phyloP scores from a whole-genome alignment of 2,888 invertebrate genomes.

The Deilephila porcellus region DNA sequence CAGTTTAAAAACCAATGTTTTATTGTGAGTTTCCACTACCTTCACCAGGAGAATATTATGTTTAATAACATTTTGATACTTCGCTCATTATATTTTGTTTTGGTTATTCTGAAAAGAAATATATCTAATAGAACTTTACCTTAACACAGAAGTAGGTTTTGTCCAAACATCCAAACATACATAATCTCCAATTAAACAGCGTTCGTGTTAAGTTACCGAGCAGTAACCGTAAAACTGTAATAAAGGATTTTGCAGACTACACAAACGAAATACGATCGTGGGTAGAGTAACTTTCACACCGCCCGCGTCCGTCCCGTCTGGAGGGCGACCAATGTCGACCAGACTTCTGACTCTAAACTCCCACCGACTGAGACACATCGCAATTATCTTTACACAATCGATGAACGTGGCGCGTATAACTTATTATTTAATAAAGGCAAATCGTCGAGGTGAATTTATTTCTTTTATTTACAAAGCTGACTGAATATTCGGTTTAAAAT shows the following conservation, averaged over 20 bases:
- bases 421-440: slow-evolving; percentile 7
- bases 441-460: neutral
- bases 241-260: slow-evolving; percentile 40
- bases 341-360: slow-evolving; percentile 28
- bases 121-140: too few relatives aligned
- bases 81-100: too few relatives aligned
- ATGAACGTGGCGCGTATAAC: slow-evolving; percentile 6
- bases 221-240: slow-evolving; percentile 42
- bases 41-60: too few relatives aligned
- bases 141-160: too few relatives aligned
- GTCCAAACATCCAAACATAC: slow-evolving; percentile 5
- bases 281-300: slow-evolving; percentile 33
- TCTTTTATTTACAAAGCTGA: neutral
- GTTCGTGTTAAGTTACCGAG: slow-evolving; percentile 34
- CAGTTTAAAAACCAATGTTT: neutral
- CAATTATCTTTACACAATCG: slow-evolving; percentile 15
- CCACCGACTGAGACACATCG: neutral
- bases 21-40: too few relatives aligned
- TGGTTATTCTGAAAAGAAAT: too few relatives aligned
- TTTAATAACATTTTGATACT: too few relatives aligned
- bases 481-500: neutral
- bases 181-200: slow-evolving; percentile 24
- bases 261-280: slow-evolving; percentile 38
- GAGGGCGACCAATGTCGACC: slow-evolving; percentile 47
- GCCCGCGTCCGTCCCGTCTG: slow-evolving; percentile 40